Evolutionary conservation across 2,113 vertebrate genomes (phyloP).

Genomic region (Nibea albiflora): DNA sequence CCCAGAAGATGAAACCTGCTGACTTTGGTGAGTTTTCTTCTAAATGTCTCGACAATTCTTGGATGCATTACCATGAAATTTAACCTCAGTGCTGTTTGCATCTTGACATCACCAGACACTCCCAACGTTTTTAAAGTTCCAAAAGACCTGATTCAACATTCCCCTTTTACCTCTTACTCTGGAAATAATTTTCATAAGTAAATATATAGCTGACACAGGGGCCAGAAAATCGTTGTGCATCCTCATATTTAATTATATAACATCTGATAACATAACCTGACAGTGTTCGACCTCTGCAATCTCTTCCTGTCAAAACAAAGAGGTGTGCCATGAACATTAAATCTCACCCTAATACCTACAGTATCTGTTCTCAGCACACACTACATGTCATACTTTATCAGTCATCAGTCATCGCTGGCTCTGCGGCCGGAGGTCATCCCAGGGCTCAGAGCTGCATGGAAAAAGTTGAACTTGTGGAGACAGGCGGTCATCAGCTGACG

Average conservation of each 20-base stretch:
- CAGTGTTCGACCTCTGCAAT: not conserved
- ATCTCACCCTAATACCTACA: not conserved
- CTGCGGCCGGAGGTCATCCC: slow-evolving; percentile 32
- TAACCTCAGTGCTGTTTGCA: too few species aligned
- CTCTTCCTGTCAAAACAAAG: slow-evolving; percentile 49
- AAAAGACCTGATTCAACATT: not conserved
- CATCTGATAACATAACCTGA: not conserved
- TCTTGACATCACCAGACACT: too few species aligned
- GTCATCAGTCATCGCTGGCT: slow-evolving; percentile 7
- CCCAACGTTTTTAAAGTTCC: not conserved
- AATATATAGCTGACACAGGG: too few species aligned
- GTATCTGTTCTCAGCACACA: slow-evolving; percentile 31
- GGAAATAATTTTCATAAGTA: not conserved
- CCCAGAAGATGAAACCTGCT: too few species aligned
- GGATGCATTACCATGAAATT: not conserved
- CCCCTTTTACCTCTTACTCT: not conserved
- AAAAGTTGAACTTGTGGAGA: slow-evolving; percentile 27
- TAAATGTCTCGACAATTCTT: not conserved
- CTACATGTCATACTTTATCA: slow-evolving; percentile 1
- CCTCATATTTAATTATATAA: not conserved
- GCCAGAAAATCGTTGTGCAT: not conserved
- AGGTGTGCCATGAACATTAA: slow-evolving; percentile 31
- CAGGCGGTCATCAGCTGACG: slow-evolving; percentile 11
- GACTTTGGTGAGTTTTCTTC: not conserved
- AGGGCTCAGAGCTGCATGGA: slow-evolving; percentile 31